Evolutionary conservation across 2,888 invertebrate genomes (phyloP).

Genomic region (Macrophya annulata): DNA sequence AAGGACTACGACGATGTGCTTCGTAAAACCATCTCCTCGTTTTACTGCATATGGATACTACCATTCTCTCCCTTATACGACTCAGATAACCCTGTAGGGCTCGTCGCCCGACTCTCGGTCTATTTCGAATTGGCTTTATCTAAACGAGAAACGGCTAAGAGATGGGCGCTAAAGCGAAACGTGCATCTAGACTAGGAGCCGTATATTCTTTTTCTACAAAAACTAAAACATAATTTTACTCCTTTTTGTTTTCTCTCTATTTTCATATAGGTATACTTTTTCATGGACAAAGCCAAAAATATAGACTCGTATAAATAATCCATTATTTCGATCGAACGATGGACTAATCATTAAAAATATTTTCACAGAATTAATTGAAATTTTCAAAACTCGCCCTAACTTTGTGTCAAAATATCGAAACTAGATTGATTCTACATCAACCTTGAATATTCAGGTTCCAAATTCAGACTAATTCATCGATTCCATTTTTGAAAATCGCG

Average conservation of each 20-base stretch:
- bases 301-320: not conserved
- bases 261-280: not conserved
- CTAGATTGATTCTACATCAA: too few relatives aligned
- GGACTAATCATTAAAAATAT: too few relatives aligned
- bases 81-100: constrained; percentile 54
- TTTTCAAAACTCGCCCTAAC: too few relatives aligned
- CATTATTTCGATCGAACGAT: too few relatives aligned
- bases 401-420: too few relatives aligned
- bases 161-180: constrained; percentile 46
- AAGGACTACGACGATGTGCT: constrained; percentile 30
- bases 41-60: constrained; percentile 56
- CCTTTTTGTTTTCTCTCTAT: not conserved
- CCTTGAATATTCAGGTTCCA: too few relatives aligned
- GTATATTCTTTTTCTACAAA: constrained; percentile 18
- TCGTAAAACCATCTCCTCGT: constrained; percentile 53
- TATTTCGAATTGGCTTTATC: constrained; percentile 56
- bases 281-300: not conserved
- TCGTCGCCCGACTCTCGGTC: constrained; percentile 18
- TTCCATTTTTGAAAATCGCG: not conserved
- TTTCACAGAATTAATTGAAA: too few relatives aligned
- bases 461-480: not conserved
- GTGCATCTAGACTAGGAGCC: constrained; percentile 13
- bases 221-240: not conserved
- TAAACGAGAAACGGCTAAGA: constrained; percentile 54
- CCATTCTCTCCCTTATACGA: constrained; percentile 52